Percentiles rank a stretch among this genome's conserved stretches.
Evolutionary conservation across 1,140 invertebrate genomes (phyloP).

Genomic region (Zaprionus tsacasi): DNA sequence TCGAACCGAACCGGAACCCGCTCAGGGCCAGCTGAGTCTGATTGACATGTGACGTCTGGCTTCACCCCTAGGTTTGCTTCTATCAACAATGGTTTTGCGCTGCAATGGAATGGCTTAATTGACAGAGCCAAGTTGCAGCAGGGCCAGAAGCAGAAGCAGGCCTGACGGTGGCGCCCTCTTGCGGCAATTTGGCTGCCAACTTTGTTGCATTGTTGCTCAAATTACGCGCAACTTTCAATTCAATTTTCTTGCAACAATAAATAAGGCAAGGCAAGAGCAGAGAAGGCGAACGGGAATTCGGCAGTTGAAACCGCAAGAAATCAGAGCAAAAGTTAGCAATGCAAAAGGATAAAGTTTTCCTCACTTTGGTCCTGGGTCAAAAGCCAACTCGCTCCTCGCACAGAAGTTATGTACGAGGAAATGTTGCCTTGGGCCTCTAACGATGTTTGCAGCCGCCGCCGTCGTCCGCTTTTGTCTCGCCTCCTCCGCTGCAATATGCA

Average conservation of each 20-base stretch:
- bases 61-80: neutral
- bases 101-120: slow-evolving; percentile 33
- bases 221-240: slow-evolving; percentile 45
- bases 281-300: slow-evolving; percentile 2
- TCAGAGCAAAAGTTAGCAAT: slow-evolving; percentile 38
- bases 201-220: slow-evolving; percentile 46
- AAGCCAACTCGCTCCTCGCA: slow-evolving; percentile 5
- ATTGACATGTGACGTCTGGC: slow-evolving; percentile 26
- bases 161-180: neutral
- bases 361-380: slow-evolving; percentile 10
- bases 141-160: neutral
- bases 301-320: slow-evolving; percentile 38
- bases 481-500: slow-evolving; percentile 8
- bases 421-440: slow-evolving; percentile 15
- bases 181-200: slow-evolving; percentile 21
- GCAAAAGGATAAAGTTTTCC: slow-evolving; percentile 51
- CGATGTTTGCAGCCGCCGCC: slow-evolving; percentile 2
- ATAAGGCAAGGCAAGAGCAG: slow-evolving; percentile 1
- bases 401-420: slow-evolving; percentile 23
- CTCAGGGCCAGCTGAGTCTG: slow-evolving; percentile 20
- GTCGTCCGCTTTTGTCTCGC: neutral
- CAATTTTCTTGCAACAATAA: slow-evolving; percentile 45
- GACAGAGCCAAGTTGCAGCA: slow-evolving; percentile 19
- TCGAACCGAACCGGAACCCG: neutral
- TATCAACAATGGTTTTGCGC: slow-evolving; percentile 19